Evolutionary conservation across 2,797 vertebrate genomes (phyloP), one percentile per base, ranked within the genome.

Genomic region (Chrysocyon brachyurus): DNA sequence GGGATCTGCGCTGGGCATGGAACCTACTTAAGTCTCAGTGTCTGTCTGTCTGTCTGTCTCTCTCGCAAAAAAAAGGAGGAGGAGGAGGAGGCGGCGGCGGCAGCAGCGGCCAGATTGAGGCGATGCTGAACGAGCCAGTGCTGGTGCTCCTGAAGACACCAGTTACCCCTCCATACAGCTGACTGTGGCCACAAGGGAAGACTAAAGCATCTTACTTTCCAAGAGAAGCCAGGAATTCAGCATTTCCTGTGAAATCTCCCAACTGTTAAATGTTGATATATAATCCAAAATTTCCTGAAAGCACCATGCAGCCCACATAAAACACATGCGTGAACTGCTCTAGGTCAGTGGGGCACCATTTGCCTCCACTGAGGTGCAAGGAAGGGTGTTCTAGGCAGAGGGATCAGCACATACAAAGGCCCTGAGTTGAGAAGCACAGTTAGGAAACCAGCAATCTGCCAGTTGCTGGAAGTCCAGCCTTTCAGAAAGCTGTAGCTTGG

Each of bases 161-260:
- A 40, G 78, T 56, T 63, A 4, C 8, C 11, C 16, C 57, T 59
- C 66, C 5, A 19, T 1, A 72, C 6, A 0, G 36, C 56, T 7
- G 31, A 31, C 40, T 0, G 0, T 1, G 36, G 56, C 63, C 54
- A 1, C 36, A 11, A 2, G 72, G 57, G 63, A 75, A 88, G 24
- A 68, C 17, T 0, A 21, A 15, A 26, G 16, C 49, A 9, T 63
- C 70, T 52, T 11, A 78, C 16, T 82, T 92, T 83, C 63, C 36
- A 68, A 87, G 90, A 84, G 82, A 83, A 75, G 82, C 79, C 10
- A 24, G 87, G 92, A 86, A 95, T 77, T 52, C 19, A 0, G 16
- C 73, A 33, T 22, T 86, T 97, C 95, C 94, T 86, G 31, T 57
- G 81, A 93, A 82, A 72, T 46, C 87, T 93, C 87, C 81, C 72